phyloP scores from a whole-genome alignment of 1,140 invertebrate genomes.

The Plectrocnemia conspersa region DNA sequence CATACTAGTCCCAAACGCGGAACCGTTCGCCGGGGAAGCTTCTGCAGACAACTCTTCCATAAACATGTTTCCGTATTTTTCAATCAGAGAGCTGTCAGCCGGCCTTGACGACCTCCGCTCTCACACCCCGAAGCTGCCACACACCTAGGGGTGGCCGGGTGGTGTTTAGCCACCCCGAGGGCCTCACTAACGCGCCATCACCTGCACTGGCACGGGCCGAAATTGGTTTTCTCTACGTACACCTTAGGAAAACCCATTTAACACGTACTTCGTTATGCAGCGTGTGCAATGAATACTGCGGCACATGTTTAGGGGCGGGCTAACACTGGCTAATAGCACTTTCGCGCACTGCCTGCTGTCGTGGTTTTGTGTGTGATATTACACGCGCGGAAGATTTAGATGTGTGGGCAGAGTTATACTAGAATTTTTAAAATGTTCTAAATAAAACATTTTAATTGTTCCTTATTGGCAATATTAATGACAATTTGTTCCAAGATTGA shows the following conservation, averaged over 20 bases:
- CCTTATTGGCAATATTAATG: too few species aligned
- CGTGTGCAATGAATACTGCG: slow-evolving; percentile 1
- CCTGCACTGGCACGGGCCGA: slow-evolving; percentile 44
- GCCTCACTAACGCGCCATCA: slow-evolving; percentile 37
- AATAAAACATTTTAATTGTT: too few species aligned
- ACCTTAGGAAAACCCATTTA: slow-evolving; percentile 47
- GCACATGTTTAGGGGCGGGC: not conserved
- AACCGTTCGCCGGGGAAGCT: not conserved
- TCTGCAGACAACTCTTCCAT: slow-evolving; percentile 40
- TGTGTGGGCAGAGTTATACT: too few species aligned
- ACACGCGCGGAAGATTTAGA: too few species aligned
- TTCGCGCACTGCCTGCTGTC: too few species aligned
- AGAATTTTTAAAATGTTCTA: too few species aligned
- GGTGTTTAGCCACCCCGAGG: not conserved
- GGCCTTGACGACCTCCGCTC: slow-evolving; percentile 52
- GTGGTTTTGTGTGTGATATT: too few species aligned
- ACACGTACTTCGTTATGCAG: slow-evolving; percentile 1
- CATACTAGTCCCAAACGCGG: too few species aligned
- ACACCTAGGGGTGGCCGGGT: too few species aligned
- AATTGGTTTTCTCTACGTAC: slow-evolving; percentile 55
- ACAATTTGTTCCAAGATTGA: too few species aligned
- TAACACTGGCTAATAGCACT: too few species aligned
- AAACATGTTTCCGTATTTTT: slow-evolving; percentile 55
- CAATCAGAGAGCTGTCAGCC: slow-evolving; percentile 55
- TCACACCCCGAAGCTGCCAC: slow-evolving; percentile 43